phyloP scores from a whole-genome alignment of 2,888 invertebrate genomes.

The Caprella mutica region DNA sequence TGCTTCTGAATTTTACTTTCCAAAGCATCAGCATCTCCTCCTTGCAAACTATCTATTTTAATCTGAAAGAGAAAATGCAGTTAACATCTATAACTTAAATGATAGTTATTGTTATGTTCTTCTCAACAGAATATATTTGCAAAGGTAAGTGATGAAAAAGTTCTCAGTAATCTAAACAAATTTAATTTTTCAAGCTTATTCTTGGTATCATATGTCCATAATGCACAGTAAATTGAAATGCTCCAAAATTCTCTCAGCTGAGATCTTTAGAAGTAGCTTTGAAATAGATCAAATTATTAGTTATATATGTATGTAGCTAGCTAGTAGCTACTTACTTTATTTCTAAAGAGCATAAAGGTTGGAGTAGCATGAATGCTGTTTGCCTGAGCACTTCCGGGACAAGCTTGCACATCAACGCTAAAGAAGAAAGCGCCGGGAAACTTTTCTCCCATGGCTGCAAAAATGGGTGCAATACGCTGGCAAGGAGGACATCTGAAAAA shows the following conservation, averaged over 20 bases:
- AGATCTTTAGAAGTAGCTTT: too few relatives aligned
- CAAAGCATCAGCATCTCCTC: slow-evolving; percentile 68
- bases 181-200: background rate
- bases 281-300: too few relatives aligned
- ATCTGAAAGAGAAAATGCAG: slow-evolving; percentile 43
- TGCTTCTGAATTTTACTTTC: slow-evolving; percentile 83
- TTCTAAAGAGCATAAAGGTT: slow-evolving; percentile 90
- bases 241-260: too few relatives aligned
- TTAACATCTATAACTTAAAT: slow-evolving; percentile 36
- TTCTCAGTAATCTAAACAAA: background rate
- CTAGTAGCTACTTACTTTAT: slow-evolving; percentile 47
- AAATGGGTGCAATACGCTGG: slow-evolving; percentile 81
- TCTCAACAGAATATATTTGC: background rate
- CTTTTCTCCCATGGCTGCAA: slow-evolving; percentile 73
- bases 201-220: background rate
- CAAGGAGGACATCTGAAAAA: slow-evolving; percentile 87
- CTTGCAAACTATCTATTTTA: slow-evolving; percentile 44
- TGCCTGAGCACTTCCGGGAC: slow-evolving; percentile 70
- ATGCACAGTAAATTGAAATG: background rate
- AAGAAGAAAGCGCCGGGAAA: slow-evolving; percentile 52
- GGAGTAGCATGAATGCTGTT: slow-evolving; percentile 95
- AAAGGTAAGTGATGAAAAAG: background rate
- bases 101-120: too few relatives aligned
- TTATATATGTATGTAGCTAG: too few relatives aligned
- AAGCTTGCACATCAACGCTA: slow-evolving; percentile 76